These are phyloP conservation scores for Enteromius trimaculatus DNA, from an alignment of 2,797 vertebrate species.

Conservation along the genomic window DNA sequence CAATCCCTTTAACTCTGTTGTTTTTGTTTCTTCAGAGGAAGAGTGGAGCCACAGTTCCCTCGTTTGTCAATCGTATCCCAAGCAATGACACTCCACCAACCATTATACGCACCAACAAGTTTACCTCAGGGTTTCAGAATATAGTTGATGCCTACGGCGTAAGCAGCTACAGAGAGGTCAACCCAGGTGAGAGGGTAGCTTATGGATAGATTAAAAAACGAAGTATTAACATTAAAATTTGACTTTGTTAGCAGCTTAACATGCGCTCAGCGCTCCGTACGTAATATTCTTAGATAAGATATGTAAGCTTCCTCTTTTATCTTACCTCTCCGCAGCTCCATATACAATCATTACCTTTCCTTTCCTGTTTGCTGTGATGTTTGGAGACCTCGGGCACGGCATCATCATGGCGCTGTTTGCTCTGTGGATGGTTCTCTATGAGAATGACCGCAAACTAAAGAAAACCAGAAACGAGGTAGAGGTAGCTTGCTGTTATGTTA, in stretches of 20 bases:
- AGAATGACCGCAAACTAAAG: constrained; percentile 87
- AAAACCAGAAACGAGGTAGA: constrained; percentile 89
- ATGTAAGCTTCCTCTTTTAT: neutral
- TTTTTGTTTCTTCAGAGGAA: constrained; percentile 81
- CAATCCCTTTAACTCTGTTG: neutral
- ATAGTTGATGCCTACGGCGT: constrained; percentile 97
- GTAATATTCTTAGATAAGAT: neutral
- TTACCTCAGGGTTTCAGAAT: constrained; percentile 96
- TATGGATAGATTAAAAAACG: neutral
- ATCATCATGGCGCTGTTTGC: constrained; percentile 91
- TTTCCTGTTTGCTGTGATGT: constrained; percentile 97
- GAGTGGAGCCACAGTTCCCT: constrained; percentile 89
- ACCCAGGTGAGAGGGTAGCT: constrained; percentile 83
- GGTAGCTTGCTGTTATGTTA: neutral
- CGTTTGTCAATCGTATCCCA: constrained; percentile 94
- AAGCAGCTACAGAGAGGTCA: constrained; percentile 92
- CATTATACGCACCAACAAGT: constrained; percentile 94
- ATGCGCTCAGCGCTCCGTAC: neutral
- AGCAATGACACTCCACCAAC: constrained; percentile 91
- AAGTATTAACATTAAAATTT: neutral
- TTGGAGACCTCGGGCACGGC: constrained; percentile 95
- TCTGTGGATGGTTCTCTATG: constrained; percentile 87
- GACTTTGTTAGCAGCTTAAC: neutral
- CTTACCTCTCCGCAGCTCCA: constrained; percentile 78
- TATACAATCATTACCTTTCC: constrained; percentile 97